These are phyloP conservation scores for Epinotia bilunana DNA, from an alignment of 2,888 invertebrate species.

Conservation along the genomic window DNA sequence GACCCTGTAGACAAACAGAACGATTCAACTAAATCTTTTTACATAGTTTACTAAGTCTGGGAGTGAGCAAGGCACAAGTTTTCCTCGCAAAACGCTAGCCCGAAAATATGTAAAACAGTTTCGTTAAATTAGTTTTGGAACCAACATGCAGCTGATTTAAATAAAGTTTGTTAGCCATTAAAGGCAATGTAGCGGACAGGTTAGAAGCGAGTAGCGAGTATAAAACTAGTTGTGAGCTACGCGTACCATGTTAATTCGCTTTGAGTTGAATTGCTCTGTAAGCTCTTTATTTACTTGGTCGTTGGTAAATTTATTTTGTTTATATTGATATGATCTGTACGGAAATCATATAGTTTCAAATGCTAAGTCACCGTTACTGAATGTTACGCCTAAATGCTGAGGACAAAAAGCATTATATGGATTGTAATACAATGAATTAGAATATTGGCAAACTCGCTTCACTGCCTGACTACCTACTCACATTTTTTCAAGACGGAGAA, in stretches of 20 bases:
- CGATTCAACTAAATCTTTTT: slow-evolving; percentile 17
- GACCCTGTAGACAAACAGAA: slow-evolving; percentile 24
- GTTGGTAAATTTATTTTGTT: no score
- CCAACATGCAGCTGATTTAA: slow-evolving; percentile 20
- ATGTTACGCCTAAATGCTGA: no score
- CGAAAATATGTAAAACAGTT: slow-evolving; percentile 32
- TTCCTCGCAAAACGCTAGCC: slow-evolving; percentile 22
- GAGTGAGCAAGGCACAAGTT: slow-evolving; percentile 18
- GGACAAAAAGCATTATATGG: no score
- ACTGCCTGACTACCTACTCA: no score
- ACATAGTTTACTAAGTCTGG: slow-evolving; percentile 16
- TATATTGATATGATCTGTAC: no score
- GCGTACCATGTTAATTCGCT: neutral
- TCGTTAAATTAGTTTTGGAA: slow-evolving; percentile 10
- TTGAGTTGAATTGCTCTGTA: neutral
- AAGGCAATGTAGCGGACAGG: slow-evolving; percentile 15
- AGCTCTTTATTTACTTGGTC: no score
- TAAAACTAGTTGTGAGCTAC: no score
- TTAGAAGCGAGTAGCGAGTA: neutral
- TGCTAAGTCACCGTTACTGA: no score
- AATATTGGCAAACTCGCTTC: no score
- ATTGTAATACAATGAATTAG: no score
- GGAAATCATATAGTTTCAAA: no score
- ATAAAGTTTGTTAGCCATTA: slow-evolving; percentile 27
- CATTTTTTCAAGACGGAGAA: no score